Evolutionary conservation across 2,797 vertebrate species (phyloP), one percentile per base, ranked within the genome.

Genomic region (Diplodus puntazzo): DNA sequence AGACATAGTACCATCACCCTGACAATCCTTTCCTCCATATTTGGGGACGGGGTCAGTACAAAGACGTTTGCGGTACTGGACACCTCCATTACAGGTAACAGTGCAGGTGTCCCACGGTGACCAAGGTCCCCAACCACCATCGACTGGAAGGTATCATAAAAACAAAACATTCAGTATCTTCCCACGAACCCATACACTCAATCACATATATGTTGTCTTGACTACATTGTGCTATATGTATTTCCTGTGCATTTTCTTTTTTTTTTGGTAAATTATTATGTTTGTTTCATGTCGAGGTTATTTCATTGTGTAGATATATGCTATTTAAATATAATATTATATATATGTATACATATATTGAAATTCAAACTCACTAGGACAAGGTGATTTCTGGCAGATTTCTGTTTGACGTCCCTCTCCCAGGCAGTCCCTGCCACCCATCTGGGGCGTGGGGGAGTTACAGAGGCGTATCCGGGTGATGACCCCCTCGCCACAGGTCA

Each of bases 41-140:
- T 96, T 96, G 61, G 98, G 98, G 25, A 95, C 83, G 0, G 98
- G 98, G 82, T 97, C 96, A 75, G 98, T 96, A 90, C 98, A 99
- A 78, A 98, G 96, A 61, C 96, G 97, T 73, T 96, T 96, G 10
- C 97, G 96, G 65, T 71, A 96, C 90, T 98, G 98, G 66, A 97
- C 80, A 77, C 98, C 98, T 91, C 98, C 97, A 84, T 97, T 97
- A 86, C 98, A 99, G 9, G 98, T 99, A 80, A 97, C 94, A 30
- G 96, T 96, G 87, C 98, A 99, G 82, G 95, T 93, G 87, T 97
- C 96, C 98, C 98, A 99, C 0, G 92, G 96, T 77, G 98, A 98
- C 98, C 98, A 99, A 20, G 97, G 98, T 72, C 98, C 98, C 98
- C 98, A 99, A 58, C 96, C 97, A 81, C 98, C 98, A 84, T 98